Conservation (phyloP, 2,888 invertebrate species). For the Synanthedon tipuliformis region DNA sequence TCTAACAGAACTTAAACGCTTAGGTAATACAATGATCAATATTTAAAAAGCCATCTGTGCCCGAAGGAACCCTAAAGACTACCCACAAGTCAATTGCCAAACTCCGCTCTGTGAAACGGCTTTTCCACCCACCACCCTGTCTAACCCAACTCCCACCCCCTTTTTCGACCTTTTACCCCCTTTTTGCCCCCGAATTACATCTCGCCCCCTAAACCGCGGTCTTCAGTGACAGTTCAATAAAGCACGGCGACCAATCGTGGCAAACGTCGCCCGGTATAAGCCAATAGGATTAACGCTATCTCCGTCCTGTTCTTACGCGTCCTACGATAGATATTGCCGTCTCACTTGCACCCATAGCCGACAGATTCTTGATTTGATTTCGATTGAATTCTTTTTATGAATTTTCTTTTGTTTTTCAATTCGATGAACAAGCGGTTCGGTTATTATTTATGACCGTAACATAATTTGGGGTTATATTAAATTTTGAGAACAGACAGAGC, state of each 20-base stretch:
- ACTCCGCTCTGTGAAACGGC: conserved; percentile 55
- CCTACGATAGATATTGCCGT: conserved; percentile 16
- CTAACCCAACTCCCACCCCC: conserved; percentile 12
- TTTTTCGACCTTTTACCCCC: conserved; percentile 26
- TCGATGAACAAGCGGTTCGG: conserved; percentile 25
- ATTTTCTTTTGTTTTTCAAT: conserved; percentile 59
- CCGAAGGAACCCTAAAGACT: conserved; percentile 60
- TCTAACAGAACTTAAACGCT: too few relatives aligned
- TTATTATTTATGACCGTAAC: conserved; percentile 8
- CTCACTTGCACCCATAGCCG: conserved; percentile 42
- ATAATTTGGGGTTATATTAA: not conserved
- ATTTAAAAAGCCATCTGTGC: conserved; percentile 14
- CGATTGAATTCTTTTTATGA: conserved; percentile 62
- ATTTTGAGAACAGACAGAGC: not conserved
- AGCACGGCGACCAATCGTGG: conserved; percentile 66
- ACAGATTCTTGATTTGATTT: conserved; percentile 66
- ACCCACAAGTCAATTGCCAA: conserved; percentile 70
- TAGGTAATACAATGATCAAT: too few relatives aligned
- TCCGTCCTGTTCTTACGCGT: conserved; percentile 27
- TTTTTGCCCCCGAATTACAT: conserved; percentile 60
- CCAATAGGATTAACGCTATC: conserved; percentile 67
- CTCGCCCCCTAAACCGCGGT: conserved; percentile 62
- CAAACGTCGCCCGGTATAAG: conserved; percentile 69
- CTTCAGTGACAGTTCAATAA: conserved; percentile 70
- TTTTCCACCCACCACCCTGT: conserved; percentile 26